Evolutionary conservation across 2,113 vertebrate genomes (phyloP).

Genomic region (Mastomys natalensis): DNA sequence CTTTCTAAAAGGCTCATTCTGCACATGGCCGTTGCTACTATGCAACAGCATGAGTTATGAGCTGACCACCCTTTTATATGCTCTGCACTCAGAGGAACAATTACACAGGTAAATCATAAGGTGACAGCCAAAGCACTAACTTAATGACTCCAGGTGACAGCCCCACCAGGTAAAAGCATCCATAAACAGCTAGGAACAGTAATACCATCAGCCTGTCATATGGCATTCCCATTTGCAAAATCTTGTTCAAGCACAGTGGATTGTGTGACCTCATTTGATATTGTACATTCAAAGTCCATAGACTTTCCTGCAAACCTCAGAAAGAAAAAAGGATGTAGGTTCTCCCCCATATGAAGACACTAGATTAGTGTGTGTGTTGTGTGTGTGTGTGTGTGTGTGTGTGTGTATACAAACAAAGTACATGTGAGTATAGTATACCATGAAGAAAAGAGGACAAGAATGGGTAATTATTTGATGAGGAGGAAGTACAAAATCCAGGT

Average conservation of each 20-base stretch:
- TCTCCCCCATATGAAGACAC: neutral
- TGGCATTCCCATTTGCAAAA: neutral
- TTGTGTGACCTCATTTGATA: neutral
- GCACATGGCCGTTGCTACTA: neutral
- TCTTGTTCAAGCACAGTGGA: neutral
- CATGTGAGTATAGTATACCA: neutral
- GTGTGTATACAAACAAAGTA: neutral
- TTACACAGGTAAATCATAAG: conserved; percentile 70
- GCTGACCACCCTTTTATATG: conserved; percentile 47
- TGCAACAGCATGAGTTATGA: conserved; percentile 51
- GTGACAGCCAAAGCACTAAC: conserved; percentile 58
- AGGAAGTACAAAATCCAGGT: neutral
- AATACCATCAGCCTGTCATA: neutral
- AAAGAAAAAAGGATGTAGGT: neutral
- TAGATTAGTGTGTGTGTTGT: neutral
- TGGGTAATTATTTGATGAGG: neutral
- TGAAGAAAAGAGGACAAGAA: neutral
- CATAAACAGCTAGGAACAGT: conserved; percentile 38
- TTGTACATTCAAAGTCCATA: neutral
- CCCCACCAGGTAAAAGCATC: neutral
- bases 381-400: neutral
- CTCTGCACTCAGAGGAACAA: conserved; percentile 56
- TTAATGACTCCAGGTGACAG: conserved; percentile 50
- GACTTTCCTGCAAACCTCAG: neutral
- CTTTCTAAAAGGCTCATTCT: conserved; percentile 17